Conservation (phyloP, 2,113 vertebrate species). For the Nycticryphes semicollaris region DNA sequence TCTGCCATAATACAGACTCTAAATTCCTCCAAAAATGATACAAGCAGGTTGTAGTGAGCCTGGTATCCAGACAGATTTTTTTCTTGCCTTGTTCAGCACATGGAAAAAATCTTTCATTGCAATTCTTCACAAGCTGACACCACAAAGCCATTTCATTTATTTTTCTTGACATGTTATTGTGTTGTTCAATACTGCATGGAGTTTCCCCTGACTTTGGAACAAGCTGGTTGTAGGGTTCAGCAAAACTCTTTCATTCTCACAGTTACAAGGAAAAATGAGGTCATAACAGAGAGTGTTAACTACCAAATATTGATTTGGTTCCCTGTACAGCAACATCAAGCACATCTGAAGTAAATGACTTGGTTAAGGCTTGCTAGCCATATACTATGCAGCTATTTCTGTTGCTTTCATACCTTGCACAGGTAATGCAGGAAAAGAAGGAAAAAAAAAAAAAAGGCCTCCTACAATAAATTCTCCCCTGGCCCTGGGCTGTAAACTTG, state of each 20-base stretch:
- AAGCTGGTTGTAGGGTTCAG: not conserved
- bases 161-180: not conserved
- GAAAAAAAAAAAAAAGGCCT: not conserved
- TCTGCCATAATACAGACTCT: conserved; percentile 20
- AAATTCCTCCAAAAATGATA: conserved; percentile 1
- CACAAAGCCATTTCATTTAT: conserved; percentile 27
- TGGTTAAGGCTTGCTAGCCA: not conserved
- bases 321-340: not conserved
- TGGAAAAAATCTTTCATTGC: conserved; percentile 38
- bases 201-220: not conserved
- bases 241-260: not conserved
- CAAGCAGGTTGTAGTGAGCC: conserved; percentile 14
- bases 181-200: not conserved
- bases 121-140: conserved; percentile 14
- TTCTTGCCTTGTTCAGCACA: conserved; percentile 17
- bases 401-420: not conserved
- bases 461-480: not conserved
- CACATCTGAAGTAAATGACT: not conserved
- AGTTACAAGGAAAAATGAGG: not conserved
- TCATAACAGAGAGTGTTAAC: conserved; percentile 2
- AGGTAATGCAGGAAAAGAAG: not conserved
- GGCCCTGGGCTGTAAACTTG: not conserved
- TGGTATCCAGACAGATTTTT: conserved; percentile 20
- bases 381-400: not conserved
- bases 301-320: not conserved